Evolutionary conservation across 2,888 invertebrate species (phyloP).

Genomic region (Tribolium freemani): DNA sequence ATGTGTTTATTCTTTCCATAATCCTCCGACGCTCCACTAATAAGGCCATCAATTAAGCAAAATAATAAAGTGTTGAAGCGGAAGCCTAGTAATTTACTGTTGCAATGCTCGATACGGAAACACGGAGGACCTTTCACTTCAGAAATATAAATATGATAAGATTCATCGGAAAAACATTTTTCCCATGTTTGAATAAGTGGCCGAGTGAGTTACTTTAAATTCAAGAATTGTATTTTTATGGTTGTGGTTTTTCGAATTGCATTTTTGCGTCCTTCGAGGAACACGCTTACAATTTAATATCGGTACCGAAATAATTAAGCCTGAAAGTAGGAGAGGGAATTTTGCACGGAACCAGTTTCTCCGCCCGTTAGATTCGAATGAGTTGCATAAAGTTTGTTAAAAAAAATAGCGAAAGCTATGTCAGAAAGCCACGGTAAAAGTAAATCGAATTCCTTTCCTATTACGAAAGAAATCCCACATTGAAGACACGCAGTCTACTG

Average conservation of each 20-base stretch:
- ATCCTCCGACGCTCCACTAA: too few relatives aligned
- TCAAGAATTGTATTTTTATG: neutral
- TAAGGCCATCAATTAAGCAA: neutral
- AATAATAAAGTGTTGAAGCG: neutral
- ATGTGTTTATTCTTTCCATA: too few relatives aligned
- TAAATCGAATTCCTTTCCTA: slow-evolving; percentile 14
- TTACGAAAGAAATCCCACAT: slow-evolving; percentile 6
- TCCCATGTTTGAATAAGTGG: neutral
- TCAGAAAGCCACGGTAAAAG: slow-evolving; percentile 18
- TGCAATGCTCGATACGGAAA: slow-evolving; percentile 15
- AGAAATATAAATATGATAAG: neutral
- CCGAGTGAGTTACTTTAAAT: neutral
- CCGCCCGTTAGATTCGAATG: neutral
- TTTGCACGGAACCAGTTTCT: neutral
- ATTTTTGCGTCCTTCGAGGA: neutral
- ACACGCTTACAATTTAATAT: too few relatives aligned
- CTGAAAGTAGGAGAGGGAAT: neutral
- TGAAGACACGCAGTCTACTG: slow-evolving; percentile 37
- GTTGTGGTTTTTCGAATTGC: neutral
- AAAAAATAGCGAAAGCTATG: slow-evolving; percentile 15
- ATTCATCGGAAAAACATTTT: slow-evolving; percentile 12
- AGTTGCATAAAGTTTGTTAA: neutral
- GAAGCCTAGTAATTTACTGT: slow-evolving; percentile 13
- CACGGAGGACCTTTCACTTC: slow-evolving; percentile 11
- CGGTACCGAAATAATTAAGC: neutral